Base-by-base conservation (phyloP, 2,888 invertebrate genomes). In the Proisotoma minuta region DNA sequence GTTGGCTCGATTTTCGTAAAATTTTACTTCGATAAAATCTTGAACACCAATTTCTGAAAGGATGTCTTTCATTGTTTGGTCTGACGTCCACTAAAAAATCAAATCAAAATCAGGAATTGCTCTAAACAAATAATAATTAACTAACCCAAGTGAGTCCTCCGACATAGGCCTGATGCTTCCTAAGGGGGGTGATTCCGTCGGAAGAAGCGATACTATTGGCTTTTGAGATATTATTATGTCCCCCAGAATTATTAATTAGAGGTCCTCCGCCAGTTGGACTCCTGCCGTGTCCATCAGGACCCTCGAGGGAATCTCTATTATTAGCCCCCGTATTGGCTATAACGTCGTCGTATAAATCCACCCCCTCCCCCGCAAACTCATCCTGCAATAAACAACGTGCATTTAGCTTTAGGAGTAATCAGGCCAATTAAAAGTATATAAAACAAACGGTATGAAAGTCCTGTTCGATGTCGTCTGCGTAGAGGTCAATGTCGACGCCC, bases 61-160 rank as follows among this genome's bases (percentile, higher is more conserved):
- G n/a, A 89, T 88, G 80, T 94, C 92, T 56, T 89, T 87, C 71
- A 98, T 88, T 77, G 98, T 96, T 81, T 92, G 91, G 81, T 95
- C 97, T 68, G 95, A 97, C 59, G 96, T 97, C 96, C 96, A 98
- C 96, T 94, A 80, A 67, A 85, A 66, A 58, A 65, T 71, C 58
- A 72, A 63, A 60, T 59, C 24, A 27, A 60, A 56, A 39, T 22
- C 29, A 53, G 24, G 18, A 49, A 10, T 23, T 10, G 15, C 49
- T 22, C 49, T 8, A 22, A 49, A 22, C n/a, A 49, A 52, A 52
- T 52, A 28, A 52, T 10, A 28, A 5, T 49, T 22, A 22, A 74
- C 85, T 81, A 84, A 93, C 94, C 97, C 99, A 99, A 75, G 97
- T 96, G 73, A 99, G 85, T 81, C 99, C 99, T 76, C 98, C 98